A percentile compares a stretch with the other conserved stretches of the same genome.
Evolutionary conservation across 1,140 invertebrate species (phyloP).

Genomic region (Laupala kohalensis): DNA sequence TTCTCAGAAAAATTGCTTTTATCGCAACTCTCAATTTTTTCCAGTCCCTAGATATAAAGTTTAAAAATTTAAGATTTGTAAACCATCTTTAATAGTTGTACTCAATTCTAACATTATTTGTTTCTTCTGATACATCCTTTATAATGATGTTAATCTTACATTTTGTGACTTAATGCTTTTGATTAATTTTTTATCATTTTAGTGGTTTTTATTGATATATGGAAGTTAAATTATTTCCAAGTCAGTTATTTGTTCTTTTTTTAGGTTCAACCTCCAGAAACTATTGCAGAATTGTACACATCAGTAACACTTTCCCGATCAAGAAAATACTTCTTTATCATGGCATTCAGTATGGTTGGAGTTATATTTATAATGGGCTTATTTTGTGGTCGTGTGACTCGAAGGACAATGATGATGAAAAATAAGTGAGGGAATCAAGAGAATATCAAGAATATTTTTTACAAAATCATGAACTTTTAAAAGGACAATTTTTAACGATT

Average conservation of each 20-base stretch:
- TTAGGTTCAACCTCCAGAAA: slow-evolving; percentile 43
- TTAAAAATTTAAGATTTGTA: no score
- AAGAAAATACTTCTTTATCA: slow-evolving; percentile 61
- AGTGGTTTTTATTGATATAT: neutral
- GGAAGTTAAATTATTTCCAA: neutral
- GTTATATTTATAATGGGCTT: slow-evolving; percentile 68
- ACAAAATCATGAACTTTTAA: neutral
- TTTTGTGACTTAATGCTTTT: neutral
- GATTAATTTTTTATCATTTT: slow-evolving; percentile 2
- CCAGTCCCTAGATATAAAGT: no score
- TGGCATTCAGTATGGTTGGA: slow-evolving; percentile 53
- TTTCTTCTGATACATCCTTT: neutral
- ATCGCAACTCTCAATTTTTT: no score
- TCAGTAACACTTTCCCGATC: slow-evolving; percentile 57
- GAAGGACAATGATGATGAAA: slow-evolving; percentile 52
- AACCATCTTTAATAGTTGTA: no score
- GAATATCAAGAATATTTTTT: neutral
- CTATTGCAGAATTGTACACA: slow-evolving; percentile 53
- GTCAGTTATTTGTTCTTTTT: slow-evolving; percentile 14
- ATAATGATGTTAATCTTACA: neutral
- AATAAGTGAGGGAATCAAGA: slow-evolving; percentile 27
- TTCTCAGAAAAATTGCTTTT: no score
- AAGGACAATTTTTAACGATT: neutral
- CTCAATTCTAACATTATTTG: no score
- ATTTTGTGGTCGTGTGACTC: slow-evolving; percentile 65